Conservation (phyloP, 2,113 vertebrate species). For the Ibidorhyncha struthersii region DNA sequence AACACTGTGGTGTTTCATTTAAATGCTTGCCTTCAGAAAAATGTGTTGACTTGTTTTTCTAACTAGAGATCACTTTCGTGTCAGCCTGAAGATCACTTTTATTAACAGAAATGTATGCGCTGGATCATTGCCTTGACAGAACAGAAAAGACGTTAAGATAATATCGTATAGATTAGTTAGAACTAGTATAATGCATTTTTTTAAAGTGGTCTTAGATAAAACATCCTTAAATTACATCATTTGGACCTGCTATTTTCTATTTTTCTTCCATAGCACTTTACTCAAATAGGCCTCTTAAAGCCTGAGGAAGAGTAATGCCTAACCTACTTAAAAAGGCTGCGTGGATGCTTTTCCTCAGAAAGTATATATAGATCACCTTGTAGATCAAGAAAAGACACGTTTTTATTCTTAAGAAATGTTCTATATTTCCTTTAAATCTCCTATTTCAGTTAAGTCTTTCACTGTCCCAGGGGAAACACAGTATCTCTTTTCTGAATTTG, state of each 20-base stretch:
- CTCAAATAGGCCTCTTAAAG: not conserved
- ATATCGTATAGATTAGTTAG: not conserved
- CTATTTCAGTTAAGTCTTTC: not conserved
- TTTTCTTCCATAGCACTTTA: not conserved
- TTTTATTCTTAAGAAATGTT: not conserved
- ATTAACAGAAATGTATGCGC: not conserved
- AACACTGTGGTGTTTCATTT: not conserved
- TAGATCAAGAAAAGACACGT: not conserved
- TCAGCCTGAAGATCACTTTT: not conserved
- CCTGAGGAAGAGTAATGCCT: slow-evolving; percentile 2
- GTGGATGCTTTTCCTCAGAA: slow-evolving; percentile 2
- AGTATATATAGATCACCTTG: not conserved
- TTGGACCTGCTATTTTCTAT: not conserved
- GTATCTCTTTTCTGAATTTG: slow-evolving; percentile 12
- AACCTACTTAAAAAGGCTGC: not conserved
- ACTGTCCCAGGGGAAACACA: not conserved
- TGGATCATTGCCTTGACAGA: not conserved
- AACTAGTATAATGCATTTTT: not conserved
- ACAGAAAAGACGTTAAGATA: not conserved
- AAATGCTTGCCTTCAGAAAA: not conserved
- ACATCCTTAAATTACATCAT: not conserved
- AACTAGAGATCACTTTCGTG: not conserved
- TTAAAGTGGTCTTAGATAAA: not conserved
- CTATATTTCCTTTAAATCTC: not conserved
- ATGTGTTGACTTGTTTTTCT: not conserved